A percentile compares a stretch with the other conserved stretches of the same genome.
phyloP scores from a whole-genome alignment of 2,113 vertebrate species.

The Pollachius pollachius region DNA sequence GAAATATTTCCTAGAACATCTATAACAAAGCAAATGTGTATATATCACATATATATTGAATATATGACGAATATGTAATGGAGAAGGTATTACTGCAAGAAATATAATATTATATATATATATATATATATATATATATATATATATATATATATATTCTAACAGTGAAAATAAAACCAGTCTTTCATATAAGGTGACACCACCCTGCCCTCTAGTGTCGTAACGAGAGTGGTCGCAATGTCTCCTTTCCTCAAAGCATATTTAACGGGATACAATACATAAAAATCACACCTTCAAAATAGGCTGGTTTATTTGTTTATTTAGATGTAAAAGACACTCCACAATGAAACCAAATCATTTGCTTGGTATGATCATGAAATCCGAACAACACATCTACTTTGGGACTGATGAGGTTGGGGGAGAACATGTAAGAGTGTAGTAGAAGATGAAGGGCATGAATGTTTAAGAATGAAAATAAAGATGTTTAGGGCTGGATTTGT shows the following conservation, averaged over 20 bases:
- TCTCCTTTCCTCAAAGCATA: background rate
- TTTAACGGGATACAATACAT: background rate
- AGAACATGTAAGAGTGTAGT: constrained; percentile 22
- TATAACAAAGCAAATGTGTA: too few relatives aligned
- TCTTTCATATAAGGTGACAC: background rate
- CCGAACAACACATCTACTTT: constrained; percentile 89
- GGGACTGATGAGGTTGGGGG: constrained; percentile 70
- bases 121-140: too few relatives aligned
- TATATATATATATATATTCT: too few relatives aligned
- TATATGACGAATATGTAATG: too few relatives aligned
- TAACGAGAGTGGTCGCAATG: background rate
- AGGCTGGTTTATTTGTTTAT: constrained; percentile 82
- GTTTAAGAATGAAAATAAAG: constrained; percentile 7
- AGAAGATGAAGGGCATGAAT: constrained; percentile 31
- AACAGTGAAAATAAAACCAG: too few relatives aligned
- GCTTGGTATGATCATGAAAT: constrained; percentile 93
- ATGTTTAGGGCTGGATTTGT: constrained; percentile 76
- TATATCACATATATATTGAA: too few relatives aligned
- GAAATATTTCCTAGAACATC: too few relatives aligned
- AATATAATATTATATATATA: background rate
- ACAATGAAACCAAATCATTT: constrained; percentile 98
- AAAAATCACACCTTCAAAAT: background rate
- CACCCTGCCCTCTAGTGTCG: constrained; percentile 45
- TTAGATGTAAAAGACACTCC: constrained; percentile 97
- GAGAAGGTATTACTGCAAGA: too few relatives aligned